A percentile compares a stretch with the other conserved stretches of the same genome.
Conservation (phyloP, 2,888 invertebrate species). For the Plutella xylostella region DNA sequence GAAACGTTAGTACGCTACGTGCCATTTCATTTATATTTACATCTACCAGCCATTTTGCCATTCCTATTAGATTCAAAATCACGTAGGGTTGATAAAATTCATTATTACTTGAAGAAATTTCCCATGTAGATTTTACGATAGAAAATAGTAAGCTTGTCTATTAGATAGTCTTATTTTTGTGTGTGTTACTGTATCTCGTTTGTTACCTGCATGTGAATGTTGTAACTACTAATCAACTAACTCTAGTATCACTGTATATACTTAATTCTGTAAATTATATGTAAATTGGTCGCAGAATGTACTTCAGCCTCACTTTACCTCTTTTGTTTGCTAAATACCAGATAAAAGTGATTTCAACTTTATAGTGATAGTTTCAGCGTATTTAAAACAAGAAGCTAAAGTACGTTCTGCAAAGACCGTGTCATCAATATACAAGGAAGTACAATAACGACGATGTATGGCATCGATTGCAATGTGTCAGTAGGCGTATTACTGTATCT, state of each 20-base stretch:
- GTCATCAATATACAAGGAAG: neutral
- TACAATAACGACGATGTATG: neutral
- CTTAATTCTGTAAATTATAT: neutral
- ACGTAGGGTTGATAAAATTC: conserved; percentile 17
- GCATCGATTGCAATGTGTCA: conserved; percentile 26
- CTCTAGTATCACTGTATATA: neutral
- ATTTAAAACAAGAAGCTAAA: too few species aligned
- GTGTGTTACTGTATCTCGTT: conserved; percentile 32
- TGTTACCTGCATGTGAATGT: conserved; percentile 46
- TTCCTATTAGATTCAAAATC: conserved; percentile 31
- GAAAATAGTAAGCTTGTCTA: conserved; percentile 36
- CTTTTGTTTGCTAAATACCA: neutral
- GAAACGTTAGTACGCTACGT: conserved; percentile 34
- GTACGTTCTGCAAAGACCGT: neutral
- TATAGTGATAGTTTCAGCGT: neutral
- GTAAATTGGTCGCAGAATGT: neutral
- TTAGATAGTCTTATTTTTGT: conserved; percentile 31
- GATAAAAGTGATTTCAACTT: neutral
- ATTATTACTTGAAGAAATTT: neutral
- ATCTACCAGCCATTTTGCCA: conserved; percentile 32
- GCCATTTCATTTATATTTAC: conserved; percentile 24
- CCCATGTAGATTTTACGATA: conserved; percentile 10
- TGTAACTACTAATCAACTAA: conserved; percentile 21
- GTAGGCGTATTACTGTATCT: conserved; percentile 39
- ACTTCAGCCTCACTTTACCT: neutral